These are phyloP conservation scores for Mormyrus hasselquistii DNA, from an alignment of 2,797 vertebrate species.

Conservation along the genomic window DNA sequence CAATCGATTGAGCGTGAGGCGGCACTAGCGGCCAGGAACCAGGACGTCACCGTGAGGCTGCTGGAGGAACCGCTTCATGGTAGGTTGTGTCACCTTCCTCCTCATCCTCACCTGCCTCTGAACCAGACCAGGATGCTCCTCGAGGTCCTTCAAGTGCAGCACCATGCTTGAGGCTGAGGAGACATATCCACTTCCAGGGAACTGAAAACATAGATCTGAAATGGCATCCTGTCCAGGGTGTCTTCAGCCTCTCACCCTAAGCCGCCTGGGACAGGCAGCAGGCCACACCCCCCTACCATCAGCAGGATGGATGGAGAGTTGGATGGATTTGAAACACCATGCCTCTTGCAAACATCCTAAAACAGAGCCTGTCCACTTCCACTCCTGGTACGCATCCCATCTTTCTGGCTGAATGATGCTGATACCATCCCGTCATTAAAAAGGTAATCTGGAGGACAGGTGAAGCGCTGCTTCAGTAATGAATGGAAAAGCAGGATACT, in stretches of 20 bases:
- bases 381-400: not conserved
- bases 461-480: not conserved
- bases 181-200: not conserved
- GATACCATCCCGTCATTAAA: not conserved
- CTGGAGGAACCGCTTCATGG: not conserved
- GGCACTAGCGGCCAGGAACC: constrained; percentile 47
- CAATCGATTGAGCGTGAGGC: constrained; percentile 63
- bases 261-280: not conserved
- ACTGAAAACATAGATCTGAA: not conserved
- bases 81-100: not conserved
- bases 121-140: not conserved
- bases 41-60: not conserved
- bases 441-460: not conserved
- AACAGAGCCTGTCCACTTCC: not conserved
- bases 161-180: not conserved
- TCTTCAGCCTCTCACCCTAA: not conserved
- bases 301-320: not conserved
- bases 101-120: not conserved
- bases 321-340: not conserved
- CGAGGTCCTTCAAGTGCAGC: not conserved
- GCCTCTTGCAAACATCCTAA: not conserved
- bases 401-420: not conserved
- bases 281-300: not conserved
- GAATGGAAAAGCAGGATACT: not conserved
- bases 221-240: not conserved